phyloP scores from a whole-genome alignment of 2,113 vertebrate genomes.

The Pomatorhinus ruficollis region DNA sequence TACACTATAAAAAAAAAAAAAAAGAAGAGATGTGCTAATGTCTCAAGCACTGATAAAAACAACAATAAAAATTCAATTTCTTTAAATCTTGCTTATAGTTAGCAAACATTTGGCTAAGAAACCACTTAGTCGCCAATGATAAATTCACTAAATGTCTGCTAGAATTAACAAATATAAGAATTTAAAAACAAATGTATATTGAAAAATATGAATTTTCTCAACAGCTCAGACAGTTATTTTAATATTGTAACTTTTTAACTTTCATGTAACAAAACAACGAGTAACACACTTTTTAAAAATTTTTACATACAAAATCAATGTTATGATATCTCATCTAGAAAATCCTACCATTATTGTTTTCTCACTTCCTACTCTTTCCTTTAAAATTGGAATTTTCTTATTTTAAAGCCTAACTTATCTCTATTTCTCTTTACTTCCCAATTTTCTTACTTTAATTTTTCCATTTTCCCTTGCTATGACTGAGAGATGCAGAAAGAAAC shows the following conservation, averaged over 20 bases:
- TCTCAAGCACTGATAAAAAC: not conserved
- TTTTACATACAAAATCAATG: not conserved
- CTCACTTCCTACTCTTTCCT: not conserved
- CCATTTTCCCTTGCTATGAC: not conserved
- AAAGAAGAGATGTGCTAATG: not conserved
- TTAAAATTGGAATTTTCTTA: not conserved
- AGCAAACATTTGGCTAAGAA: not conserved
- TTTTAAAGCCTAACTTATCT: not conserved
- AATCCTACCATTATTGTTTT: not conserved
- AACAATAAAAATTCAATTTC: not conserved
- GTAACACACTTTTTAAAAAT: not conserved
- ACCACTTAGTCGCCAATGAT: not conserved
- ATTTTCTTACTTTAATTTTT: not conserved
- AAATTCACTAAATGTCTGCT: not conserved
- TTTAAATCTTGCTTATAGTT: not conserved
- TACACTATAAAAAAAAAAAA: not conserved
- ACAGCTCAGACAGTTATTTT: not conserved
- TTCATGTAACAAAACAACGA: not conserved
- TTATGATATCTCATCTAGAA: not conserved
- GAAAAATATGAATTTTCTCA: not conserved
- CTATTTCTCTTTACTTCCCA: not conserved
- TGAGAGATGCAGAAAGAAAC: not conserved
- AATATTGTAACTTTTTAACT: not conserved
- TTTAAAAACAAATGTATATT: not conserved
- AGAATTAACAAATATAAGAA: conserved; percentile 17